Percentiles rank a stretch among this genome's conserved stretches.
These are phyloP conservation scores for Tetragonisca angustula DNA, from an alignment of 2,888 invertebrate genomes.

Conservation along the genomic window DNA sequence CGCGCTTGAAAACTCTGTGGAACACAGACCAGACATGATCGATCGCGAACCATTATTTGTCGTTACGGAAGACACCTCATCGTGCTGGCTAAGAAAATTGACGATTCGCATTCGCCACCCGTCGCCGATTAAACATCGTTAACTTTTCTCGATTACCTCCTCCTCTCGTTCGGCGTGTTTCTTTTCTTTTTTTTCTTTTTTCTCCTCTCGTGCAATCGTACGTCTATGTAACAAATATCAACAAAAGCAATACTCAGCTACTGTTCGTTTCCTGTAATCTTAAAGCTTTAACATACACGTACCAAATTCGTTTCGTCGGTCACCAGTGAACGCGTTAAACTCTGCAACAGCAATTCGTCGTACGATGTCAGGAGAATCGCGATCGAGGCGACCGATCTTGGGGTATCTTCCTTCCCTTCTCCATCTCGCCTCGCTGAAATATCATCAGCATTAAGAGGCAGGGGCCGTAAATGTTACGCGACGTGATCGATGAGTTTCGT, in stretches of 20 bases:
- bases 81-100: constrained; percentile 39
- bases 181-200: background rate
- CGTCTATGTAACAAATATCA: no score
- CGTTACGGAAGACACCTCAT: constrained; percentile 56
- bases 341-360: constrained; percentile 43
- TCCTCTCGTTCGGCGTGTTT: background rate
- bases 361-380: constrained; percentile 43
- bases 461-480: constrained; percentile 59
- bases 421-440: constrained; percentile 56
- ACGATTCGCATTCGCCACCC: constrained; percentile 43
- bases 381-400: constrained; percentile 59
- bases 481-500: constrained; percentile 61
- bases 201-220: no score
- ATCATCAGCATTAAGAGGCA: constrained; percentile 61
- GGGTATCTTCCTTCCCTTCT: constrained; percentile 54
- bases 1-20: constrained; percentile 54
- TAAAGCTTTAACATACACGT: no score
- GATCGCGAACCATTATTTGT: constrained; percentile 68
- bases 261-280: no score
- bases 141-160: constrained; percentile 32
- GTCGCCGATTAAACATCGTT: constrained; percentile 56
- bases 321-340: constrained; percentile 44
- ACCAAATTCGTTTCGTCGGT: no score
- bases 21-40: constrained; percentile 57
- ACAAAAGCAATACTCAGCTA: no score